A percentile compares a stretch with the other conserved stretches of the same genome.
These are phyloP conservation scores for Gymnocheta viridis DNA, from an alignment of 2,888 invertebrate genomes.

Conservation along the genomic window DNA sequence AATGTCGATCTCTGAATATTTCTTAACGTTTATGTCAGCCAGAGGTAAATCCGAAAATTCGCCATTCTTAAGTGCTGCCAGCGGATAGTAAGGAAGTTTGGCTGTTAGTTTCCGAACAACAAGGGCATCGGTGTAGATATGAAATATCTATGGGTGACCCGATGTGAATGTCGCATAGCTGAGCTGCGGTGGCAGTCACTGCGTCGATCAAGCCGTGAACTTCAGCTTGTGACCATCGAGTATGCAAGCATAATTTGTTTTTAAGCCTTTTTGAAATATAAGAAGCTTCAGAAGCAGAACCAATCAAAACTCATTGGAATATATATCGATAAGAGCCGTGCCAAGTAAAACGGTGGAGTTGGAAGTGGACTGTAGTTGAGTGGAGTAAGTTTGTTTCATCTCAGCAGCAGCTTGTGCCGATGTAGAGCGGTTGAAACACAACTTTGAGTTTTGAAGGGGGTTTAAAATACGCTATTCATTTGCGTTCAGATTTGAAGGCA, in stretches of 20 bases:
- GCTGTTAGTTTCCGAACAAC: not conserved
- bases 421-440: not conserved
- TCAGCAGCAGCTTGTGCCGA: not conserved
- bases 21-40: not conserved
- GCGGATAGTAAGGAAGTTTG: not conserved
- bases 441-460: not conserved
- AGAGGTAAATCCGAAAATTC: not conserved
- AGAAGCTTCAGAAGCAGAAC: too few relatives aligned
- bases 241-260: too few relatives aligned
- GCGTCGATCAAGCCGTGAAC: too few relatives aligned
- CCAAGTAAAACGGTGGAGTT: not conserved
- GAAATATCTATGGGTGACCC: conserved; percentile 1
- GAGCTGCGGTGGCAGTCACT: not conserved
- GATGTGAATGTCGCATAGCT: not conserved
- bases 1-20: not conserved
- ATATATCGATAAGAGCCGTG: conserved; percentile 15
- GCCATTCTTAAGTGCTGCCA: not conserved
- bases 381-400: conserved; percentile 4
- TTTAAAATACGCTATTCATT: not conserved
- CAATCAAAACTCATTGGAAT: too few relatives aligned
- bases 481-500: too few relatives aligned
- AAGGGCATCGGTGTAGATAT: not conserved
- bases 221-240: too few relatives aligned
- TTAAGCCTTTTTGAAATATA: too few relatives aligned
- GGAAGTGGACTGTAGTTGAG: conserved; percentile 22